Base-by-base conservation (phyloP, 1,140 invertebrate species). In the Reticulitermes speratus region DNA sequence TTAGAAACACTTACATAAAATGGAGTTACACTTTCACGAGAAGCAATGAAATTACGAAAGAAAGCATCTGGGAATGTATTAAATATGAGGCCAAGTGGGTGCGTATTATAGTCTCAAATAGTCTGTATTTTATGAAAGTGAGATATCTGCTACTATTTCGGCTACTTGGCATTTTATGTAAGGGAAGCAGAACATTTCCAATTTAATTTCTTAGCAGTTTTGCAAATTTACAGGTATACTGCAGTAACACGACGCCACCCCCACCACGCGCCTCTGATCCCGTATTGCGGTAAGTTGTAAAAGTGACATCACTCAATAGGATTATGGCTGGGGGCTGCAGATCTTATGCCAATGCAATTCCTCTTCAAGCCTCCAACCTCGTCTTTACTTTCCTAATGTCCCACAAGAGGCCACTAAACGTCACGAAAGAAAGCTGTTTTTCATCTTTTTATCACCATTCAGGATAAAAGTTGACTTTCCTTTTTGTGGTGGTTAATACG, bases 141-240 rank as follows among this genome's bases (percentile, higher is more conserved):
- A 38, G 21, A 3, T 25, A 38, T 25, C 82, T 38, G 82, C 32
- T 23, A 7, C 0, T 83, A 45, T 83, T 83, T 44, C 82, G 38
- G 82, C 5, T 48, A 45, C 44, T 32, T 32, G 83, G 45, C 48
- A 30, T 52, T 84, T 84, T 84, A 84, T 84, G 83, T 30, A 84
- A 16, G 30, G 3, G 25, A 75, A 84, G 83, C 48, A 84, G 83
- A 84, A 84, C 8, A 52, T 32, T 84, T 52, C 83, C 83, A 84
- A 55, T 84, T 84, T 84, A 84, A 84, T 55, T 84, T 59, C 83
- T 84, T 84, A 84, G 16, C 83, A 52, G 83, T 59, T 75, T 84
- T 84, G 83, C 83, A 84, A 84, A 84, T 84, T 84, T 84, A 25
- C 45, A 52, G 83, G 45, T 52, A 52, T 84, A 84, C 30, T 84